Evolutionary conservation across 2,797 vertebrate genomes (phyloP).

Genomic region (Scarus forsteni): DNA sequence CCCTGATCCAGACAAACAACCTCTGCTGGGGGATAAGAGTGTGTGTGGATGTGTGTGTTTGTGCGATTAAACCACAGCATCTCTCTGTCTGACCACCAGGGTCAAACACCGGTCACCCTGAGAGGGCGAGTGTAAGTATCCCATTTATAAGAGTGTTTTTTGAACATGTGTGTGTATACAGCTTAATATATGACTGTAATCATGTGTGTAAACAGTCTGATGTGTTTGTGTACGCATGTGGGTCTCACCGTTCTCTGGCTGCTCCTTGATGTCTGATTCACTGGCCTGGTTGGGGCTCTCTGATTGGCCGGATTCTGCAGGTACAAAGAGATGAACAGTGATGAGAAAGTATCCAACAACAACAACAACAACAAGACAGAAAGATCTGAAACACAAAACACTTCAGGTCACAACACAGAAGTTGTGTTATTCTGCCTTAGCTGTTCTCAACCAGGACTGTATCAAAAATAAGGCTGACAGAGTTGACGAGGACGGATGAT

Average conservation of each 20-base stretch:
- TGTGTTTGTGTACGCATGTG: neutral
- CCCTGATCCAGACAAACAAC: slow-evolving; percentile 28
- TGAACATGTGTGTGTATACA: neutral
- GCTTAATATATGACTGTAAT: neutral
- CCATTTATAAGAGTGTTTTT: no score
- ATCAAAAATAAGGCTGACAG: no score
- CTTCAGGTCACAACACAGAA: no score
- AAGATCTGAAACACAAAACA: neutral
- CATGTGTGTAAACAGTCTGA: no score
- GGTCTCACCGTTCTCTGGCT: slow-evolving; percentile 95
- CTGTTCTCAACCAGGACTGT: no score
- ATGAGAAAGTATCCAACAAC: slow-evolving; percentile 15
- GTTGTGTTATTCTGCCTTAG: no score
- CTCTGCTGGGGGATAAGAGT: neutral
- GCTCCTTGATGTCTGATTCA: slow-evolving; percentile 97
- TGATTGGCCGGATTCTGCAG: slow-evolving; percentile 93
- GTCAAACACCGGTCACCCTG: slow-evolving; percentile 22
- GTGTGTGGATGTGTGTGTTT: neutral
- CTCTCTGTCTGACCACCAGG: slow-evolving; percentile 21
- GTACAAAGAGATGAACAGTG: slow-evolving; percentile 23
- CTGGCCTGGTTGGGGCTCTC: slow-evolving; percentile 97
- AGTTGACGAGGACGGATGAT: no score
- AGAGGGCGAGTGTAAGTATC: neutral
- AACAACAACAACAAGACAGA: neutral
- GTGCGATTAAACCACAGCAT: slow-evolving; percentile 25